Percentiles rank a stretch among this genome's conserved stretches.
These are phyloP conservation scores for Caenorhabditis sulstoni DNA, from an alignment of 2,888 invertebrate species.

Conservation along the genomic window DNA sequence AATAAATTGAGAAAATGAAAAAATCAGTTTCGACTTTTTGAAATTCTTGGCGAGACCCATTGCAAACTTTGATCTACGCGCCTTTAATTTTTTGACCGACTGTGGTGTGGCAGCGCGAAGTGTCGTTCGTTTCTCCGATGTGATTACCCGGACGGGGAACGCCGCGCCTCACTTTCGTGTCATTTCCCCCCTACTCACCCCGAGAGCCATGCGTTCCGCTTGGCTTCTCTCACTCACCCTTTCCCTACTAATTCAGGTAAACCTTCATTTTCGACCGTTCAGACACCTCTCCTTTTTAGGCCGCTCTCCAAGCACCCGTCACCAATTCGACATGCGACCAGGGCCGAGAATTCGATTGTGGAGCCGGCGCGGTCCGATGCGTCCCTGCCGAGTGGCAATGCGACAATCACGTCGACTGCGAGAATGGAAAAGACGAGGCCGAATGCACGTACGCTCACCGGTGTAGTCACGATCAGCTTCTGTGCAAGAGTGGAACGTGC, in stretches of 20 bases:
- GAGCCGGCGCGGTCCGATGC: slow-evolving; percentile 44
- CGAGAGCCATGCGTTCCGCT: slow-evolving; percentile 47
- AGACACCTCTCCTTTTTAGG: slow-evolving; percentile 14
- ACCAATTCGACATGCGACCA: slow-evolving; percentile 37
- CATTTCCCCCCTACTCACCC: slow-evolving; percentile 35
- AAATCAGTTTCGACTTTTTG: no score
- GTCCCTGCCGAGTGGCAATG: slow-evolving; percentile 70
- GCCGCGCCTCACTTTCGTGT: no score
- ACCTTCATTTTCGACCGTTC: not conserved
- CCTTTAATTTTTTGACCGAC: no score
- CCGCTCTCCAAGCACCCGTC: slow-evolving; percentile 35
- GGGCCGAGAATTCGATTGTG: slow-evolving; percentile 53
- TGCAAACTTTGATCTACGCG: no score
- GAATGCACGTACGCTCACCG: slow-evolving; percentile 62
- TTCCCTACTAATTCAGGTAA: slow-evolving; percentile 46
- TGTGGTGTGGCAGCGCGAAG: no score
- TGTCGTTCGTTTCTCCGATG: no score
- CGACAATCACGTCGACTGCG: slow-evolving; percentile 65
- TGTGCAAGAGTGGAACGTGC: slow-evolving; percentile 60
- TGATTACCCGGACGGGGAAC: no score
- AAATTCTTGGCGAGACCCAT: no score
- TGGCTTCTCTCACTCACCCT: slow-evolving; percentile 36
- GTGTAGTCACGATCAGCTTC: slow-evolving; percentile 21
- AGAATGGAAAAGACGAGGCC: slow-evolving; percentile 61
- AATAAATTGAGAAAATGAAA: no score